phyloP scores from a whole-genome alignment of 2,797 vertebrate species.

The Pangasius sanitwongsei region DNA sequence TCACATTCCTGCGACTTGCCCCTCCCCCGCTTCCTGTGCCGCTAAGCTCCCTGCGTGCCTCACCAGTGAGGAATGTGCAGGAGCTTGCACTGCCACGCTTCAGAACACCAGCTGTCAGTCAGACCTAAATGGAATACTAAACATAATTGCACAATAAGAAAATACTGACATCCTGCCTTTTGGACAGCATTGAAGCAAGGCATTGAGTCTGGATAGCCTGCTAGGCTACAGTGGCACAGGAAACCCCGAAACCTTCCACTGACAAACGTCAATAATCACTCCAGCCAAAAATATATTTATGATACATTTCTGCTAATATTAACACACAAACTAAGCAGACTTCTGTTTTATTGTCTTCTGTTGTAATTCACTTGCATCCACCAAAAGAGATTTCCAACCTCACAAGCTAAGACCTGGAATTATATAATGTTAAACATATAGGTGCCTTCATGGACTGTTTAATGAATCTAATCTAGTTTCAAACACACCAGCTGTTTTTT shows the following conservation, averaged over 20 bases:
- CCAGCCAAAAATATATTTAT: background rate
- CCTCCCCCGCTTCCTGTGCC: slow-evolving; percentile 26
- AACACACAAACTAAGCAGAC: background rate
- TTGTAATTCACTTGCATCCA: background rate
- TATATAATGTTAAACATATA: background rate
- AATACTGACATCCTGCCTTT: background rate
- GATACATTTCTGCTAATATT: background rate
- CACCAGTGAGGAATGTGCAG: slow-evolving; percentile 42
- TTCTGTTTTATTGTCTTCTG: background rate
- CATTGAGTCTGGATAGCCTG: background rate
- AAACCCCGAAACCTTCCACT: background rate
- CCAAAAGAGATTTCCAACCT: background rate
- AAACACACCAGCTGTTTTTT: background rate
- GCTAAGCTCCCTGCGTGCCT: slow-evolving; percentile 21
- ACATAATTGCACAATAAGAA: background rate
- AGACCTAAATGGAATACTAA: background rate
- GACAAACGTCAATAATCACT: background rate
- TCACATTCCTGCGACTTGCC: slow-evolving; percentile 6
- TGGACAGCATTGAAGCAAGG: background rate
- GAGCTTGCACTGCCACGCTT: slow-evolving; percentile 12
- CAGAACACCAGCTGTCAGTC: background rate
- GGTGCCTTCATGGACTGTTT: background rate
- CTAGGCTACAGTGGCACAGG: background rate
- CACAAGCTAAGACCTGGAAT: background rate
- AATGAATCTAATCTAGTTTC: background rate